These are phyloP conservation scores for Falcunculus frontatus DNA, from an alignment of 2,113 vertebrate species.

Conservation along the genomic window DNA sequence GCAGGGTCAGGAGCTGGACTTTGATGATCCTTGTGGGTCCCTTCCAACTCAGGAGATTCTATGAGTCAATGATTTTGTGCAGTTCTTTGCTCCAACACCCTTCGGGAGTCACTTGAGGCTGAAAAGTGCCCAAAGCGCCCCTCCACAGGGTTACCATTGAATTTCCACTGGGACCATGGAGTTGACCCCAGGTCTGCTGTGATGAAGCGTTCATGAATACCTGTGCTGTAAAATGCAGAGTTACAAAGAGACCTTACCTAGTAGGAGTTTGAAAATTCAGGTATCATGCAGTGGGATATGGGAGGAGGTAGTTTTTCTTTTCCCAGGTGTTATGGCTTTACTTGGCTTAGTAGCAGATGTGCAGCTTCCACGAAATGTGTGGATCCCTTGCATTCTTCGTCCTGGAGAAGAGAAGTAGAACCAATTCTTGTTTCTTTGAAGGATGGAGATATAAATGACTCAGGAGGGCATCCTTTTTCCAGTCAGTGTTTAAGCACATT, in stretches of 20 bases:
- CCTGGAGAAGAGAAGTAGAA: neutral
- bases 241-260: neutral
- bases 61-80: neutral
- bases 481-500: neutral
- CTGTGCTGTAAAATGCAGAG: neutral
- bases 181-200: neutral
- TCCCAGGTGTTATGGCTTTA: neutral
- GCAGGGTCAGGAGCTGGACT: neutral
- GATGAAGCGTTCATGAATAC: neutral
- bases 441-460: neutral
- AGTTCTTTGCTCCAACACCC: neutral
- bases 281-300: fast-evolving
- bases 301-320: neutral
- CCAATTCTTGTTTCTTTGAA: neutral
- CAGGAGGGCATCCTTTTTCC: neutral
- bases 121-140: neutral
- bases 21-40: neutral
- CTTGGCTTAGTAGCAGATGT: neutral
- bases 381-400: neutral
- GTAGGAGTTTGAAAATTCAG: neutral
- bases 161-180: neutral
- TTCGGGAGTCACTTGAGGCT: neutral
- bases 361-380: neutral
- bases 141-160: neutral
- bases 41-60: neutral